Conservation (phyloP, 2,113 vertebrate species). For the Elanus axillaris region DNA sequence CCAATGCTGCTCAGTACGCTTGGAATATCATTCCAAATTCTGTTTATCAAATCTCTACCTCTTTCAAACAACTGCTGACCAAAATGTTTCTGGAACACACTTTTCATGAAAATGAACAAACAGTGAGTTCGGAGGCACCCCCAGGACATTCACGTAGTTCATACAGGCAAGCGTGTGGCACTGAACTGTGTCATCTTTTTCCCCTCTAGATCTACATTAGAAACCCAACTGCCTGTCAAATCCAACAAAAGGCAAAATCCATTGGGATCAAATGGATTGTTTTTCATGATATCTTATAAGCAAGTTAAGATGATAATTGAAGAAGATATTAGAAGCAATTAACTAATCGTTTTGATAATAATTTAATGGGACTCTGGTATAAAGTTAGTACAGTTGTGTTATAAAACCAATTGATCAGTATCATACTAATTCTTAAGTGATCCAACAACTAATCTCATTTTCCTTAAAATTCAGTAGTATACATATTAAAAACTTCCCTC, state of each 20-base stretch:
- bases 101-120: neutral
- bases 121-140: neutral
- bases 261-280: neutral
- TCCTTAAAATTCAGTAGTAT: neutral
- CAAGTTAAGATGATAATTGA: neutral
- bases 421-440: neutral
- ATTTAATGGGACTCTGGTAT: neutral
- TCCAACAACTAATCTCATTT: neutral
- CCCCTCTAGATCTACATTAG: neutral
- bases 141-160: neutral
- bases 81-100: neutral
- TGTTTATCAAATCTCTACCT: neutral
- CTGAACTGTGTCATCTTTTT: neutral
- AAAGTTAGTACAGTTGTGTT: neutral
- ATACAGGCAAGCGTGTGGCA: accelerated
- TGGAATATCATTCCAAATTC: neutral
- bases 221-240: neutral
- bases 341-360: neutral
- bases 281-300: neutral
- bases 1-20: neutral
- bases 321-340: neutral
- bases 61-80: neutral
- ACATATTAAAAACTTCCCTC: neutral
- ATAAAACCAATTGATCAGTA: neutral
- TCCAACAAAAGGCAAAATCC: neutral